A percentile compares a stretch with the other conserved stretches of the same genome.
These are phyloP conservation scores for Eolophus roseicapilla DNA, from an alignment of 2,113 vertebrate genomes.

Conservation along the genomic window DNA sequence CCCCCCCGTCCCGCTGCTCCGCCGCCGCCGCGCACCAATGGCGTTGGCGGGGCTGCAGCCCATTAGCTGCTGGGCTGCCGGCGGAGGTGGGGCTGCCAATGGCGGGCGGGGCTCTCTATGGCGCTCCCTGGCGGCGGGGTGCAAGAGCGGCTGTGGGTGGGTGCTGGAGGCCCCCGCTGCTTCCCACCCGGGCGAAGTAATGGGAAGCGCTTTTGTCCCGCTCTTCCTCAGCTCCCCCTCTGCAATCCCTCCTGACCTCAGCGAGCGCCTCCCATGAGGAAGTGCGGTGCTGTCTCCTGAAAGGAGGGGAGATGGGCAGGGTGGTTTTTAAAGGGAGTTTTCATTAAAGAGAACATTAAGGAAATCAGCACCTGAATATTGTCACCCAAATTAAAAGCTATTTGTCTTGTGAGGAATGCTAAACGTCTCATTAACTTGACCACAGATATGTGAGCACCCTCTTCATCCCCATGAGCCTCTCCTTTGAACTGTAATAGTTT, in stretches of 20 bases:
- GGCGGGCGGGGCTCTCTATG: accelerated
- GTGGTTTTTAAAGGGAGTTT: not conserved
- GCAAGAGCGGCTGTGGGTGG: not conserved
- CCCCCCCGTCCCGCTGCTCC: not conserved
- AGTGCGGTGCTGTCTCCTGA: not conserved
- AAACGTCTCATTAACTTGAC: not conserved
- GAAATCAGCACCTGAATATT: not conserved
- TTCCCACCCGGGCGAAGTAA: accelerated
- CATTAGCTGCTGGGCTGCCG: not conserved
- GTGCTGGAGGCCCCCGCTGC: not conserved
- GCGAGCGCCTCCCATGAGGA: no score
- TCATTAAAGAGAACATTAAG: not conserved
- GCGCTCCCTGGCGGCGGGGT: not conserved
- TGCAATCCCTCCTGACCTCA: not conserved
- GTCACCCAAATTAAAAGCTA: not conserved
- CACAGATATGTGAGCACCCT: slow-evolving; percentile 23
- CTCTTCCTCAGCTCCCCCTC: not conserved
- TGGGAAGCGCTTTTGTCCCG: accelerated
- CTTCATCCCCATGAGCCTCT: not conserved
- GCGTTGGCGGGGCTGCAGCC: not conserved
- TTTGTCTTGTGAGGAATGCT: not conserved
- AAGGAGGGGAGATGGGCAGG: not conserved
- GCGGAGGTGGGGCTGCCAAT: not conserved
- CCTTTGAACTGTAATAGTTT: slow-evolving; percentile 53
- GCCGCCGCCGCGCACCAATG: not conserved